Base-by-base conservation (phyloP, 2,888 invertebrate species). In the Chrysotoxum bicinctum region DNA sequence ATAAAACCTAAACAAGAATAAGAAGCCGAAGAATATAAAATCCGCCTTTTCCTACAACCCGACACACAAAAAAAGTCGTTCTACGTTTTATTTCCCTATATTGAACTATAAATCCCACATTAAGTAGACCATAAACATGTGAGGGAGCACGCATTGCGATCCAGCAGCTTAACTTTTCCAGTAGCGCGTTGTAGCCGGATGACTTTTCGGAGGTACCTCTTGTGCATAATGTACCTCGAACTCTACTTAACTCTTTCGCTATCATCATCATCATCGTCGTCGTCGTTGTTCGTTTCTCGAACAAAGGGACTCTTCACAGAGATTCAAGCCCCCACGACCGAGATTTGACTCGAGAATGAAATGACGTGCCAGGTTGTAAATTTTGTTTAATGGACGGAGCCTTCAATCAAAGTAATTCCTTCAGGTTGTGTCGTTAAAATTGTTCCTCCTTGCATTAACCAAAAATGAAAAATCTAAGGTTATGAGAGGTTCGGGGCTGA, bases 361-460 rank as follows among this genome's bases (percentile, higher is more conserved):
- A 50, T 75, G 79, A 84, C 58, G 78, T 79, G 83, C 79, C 70
- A 79, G 56, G 40, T 64, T 74, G 83, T 83, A 79, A 83, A 78
- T 79, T 60, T 66, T 58, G 21, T 70, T 70, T 70, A 79, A 84
- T 79, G 70, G 74, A 69, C 37, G 21, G 75, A 32, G 35, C 68
- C 79, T 79, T 83, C 79, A 83, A 83, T 78, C 78, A 84, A 84
- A 75, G 78, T 64, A 81, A 81, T 75, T 75, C 75, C 70, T 75
- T 32, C 75, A 75, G 64, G 81, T 81, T 72, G 45, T 66, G 75
- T 81, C 69, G 76, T 75, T 76, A 75, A 82, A 76, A 64, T 60
- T 52, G 72, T 64, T 76, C 32, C 54, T 30, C 45, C 58, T 62
- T 50, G 58, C 37, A 58, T 48, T 48, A 43, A 60, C 30, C 7